Evolutionary conservation across 2,113 vertebrate species (phyloP), one percentile per base, ranked within the genome.

Genomic region (Rhinoderma darwinii): DNA sequence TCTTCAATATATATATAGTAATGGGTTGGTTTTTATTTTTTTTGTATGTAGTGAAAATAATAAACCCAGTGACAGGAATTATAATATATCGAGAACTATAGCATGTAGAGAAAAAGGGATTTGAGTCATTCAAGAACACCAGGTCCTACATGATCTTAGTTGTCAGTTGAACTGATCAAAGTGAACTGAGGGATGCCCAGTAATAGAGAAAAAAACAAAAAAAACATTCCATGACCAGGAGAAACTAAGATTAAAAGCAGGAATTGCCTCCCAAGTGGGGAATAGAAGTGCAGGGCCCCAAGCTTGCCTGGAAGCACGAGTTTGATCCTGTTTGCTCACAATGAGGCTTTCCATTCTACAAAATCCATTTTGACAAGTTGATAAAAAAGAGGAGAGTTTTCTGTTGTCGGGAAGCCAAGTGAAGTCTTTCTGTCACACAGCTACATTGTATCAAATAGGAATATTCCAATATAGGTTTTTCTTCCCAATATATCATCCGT

Each of bases 131-230:
- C 35, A 25, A n/a, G 20, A 72, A 72, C 35, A 70, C 10, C 20
- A 39, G 35, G 66, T 32, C 18, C 66, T 41, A 41, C 32, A 25
- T 72, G 35, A 20, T 39, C 37, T 0, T 9, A n/a, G 35, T 78
- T 50, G 44, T 51, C 44, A 78, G 44, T 18, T 50, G n/a, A 30
- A 30, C 14, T 78, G 75, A 78, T 50, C 75, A 78, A 78, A 78
- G 43, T 78, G n/a, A 50, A 8, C 68, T 35, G 18, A 11, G 25
- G 27, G 44, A 44, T n/a, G 7, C 22, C 41, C 73, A 27, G 73
- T 5, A 44, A 47, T 43, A 41, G 37, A 41, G 63, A 7, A 72
- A 41, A 72, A 18, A 47, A 41, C 30, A 7, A 72, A 41, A 72
- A 18, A 47, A 44, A 6, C 73, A 15, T 37, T 15, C 22, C 70